phyloP scores from a whole-genome alignment of 2,888 invertebrate species.

The Coelopa pilipes region DNA sequence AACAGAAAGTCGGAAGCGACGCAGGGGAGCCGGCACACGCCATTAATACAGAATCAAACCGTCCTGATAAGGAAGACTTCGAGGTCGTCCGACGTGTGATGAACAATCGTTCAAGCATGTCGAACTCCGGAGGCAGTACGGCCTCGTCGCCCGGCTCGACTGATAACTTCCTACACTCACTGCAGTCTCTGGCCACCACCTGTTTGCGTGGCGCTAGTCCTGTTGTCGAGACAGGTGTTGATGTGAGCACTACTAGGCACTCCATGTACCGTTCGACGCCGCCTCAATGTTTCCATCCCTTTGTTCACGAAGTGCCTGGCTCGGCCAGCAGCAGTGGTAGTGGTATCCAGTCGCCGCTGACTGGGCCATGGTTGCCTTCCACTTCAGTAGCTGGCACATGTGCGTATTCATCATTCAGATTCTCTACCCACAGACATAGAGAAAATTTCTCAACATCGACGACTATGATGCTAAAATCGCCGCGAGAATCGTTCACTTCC shows the following conservation, averaged over 20 bases:
- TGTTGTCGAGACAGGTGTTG: slow-evolving; percentile 27
- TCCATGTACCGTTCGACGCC: slow-evolving; percentile 31
- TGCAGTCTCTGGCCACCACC: slow-evolving; percentile 65
- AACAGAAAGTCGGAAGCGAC: slow-evolving; percentile 47
- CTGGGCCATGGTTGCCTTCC: slow-evolving; percentile 36
- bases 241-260: slow-evolving; percentile 20
- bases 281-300: slow-evolving; percentile 41
- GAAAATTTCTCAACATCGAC: slow-evolving; percentile 37
- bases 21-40: slow-evolving; percentile 49
- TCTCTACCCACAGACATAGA: slow-evolving; percentile 28
- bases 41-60: slow-evolving; percentile 43
- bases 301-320: slow-evolving; percentile 39
- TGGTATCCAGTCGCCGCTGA: slow-evolving; percentile 41
- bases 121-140: slow-evolving; percentile 43
- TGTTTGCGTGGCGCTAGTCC: slow-evolving; percentile 55
- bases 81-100: slow-evolving; percentile 58
- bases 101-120: slow-evolving; percentile 53
- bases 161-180: slow-evolving; percentile 59
- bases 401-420: slow-evolving; percentile 10
- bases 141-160: slow-evolving; percentile 48
- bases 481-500: slow-evolving; percentile 14
- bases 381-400: not conserved
- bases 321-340: slow-evolving; percentile 47
- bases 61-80: slow-evolving; percentile 49
- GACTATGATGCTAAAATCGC: not conserved